These are phyloP conservation scores for Sinocyclocheilus rhinocerous DNA, from an alignment of 2,113 vertebrate genomes.

Conservation along the genomic window DNA sequence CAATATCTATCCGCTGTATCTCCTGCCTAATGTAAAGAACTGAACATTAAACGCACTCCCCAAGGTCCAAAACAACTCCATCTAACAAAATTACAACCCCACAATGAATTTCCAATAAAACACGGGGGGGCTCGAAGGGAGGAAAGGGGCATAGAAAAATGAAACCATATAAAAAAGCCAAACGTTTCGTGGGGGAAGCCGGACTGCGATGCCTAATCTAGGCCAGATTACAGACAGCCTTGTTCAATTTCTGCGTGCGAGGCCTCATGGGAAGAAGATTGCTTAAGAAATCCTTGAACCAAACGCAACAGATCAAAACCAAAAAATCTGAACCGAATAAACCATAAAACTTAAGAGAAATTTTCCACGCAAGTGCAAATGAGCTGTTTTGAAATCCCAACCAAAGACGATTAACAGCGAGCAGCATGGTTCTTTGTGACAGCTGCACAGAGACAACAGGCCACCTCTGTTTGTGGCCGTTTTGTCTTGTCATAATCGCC, in stretches of 20 bases:
- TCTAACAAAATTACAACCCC: slow-evolving; percentile 42
- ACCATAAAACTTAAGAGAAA: not conserved
- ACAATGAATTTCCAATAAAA: slow-evolving; percentile 53
- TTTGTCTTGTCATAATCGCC: slow-evolving; percentile 27
- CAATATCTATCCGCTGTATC: slow-evolving; percentile 57
- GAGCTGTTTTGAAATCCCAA: slow-evolving; percentile 12
- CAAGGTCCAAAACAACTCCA: slow-evolving; percentile 42
- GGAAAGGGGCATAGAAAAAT: slow-evolving; percentile 51
- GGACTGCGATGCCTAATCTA: slow-evolving; percentile 66
- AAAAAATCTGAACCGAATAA: not conserved
- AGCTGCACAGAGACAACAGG: slow-evolving; percentile 14
- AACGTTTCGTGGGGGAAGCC: slow-evolving; percentile 51
- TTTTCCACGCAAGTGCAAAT: not conserved
- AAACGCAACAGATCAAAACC: slow-evolving; percentile 8
- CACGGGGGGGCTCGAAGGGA: not conserved
- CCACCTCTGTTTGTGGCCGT: not conserved
- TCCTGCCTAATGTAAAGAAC: slow-evolving; percentile 21
- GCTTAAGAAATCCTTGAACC: slow-evolving; percentile 35
- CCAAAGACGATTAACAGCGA: not conserved
- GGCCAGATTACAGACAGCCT: slow-evolving; percentile 59
- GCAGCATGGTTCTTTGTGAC: not conserved
- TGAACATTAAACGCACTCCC: slow-evolving; percentile 18
- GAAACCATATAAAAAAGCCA: slow-evolving; percentile 58
- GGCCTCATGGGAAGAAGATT: slow-evolving; percentile 25
- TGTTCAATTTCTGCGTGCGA: slow-evolving; percentile 50